Evolutionary conservation across 2,888 invertebrate genomes (phyloP), one percentile per base, ranked within the genome.

Genomic region (Amiota minor): DNA sequence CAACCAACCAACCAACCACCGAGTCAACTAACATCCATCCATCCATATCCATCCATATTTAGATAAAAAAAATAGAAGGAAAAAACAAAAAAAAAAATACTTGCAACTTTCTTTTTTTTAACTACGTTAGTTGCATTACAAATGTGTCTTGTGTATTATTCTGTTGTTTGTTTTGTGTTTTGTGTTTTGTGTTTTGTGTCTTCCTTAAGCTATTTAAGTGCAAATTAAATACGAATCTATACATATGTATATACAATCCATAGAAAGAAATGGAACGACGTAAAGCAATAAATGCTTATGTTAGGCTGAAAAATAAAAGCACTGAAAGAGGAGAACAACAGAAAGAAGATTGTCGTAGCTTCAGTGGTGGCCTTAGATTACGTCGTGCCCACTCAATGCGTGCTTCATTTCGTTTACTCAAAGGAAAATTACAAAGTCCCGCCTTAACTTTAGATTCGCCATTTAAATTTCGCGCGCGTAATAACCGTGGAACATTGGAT

Each of bases 301-400:
- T 78, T 45, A 88, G 84, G 76, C 81, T 87, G 10, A 82, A 73
- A 67, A 81, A 82, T 49, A 79, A 45, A 20, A 70, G 45, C 20
- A 49, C 67, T 10, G 59, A 67, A 68, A 71, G 72, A 14, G 23
- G 47, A 49, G 77, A 71, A 35, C 35, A 35, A 35, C 35, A 35
- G 35, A 35, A 35, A 35, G 35, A 6, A 35, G 6, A 35, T 35
- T 35, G 35, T 35, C 35, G 35, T 35, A 8, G 35, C 6, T 35
- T 35, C 1, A 72, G 61, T 53, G 71, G 20, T 1, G 75, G 76
- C 0, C 50, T 81, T 72, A 74, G 79, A 4, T 75, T 92, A 81
- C 92, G 93, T 79, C 92, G 94, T 79, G 92, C 93, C 79, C 92
- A 93, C 88, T 94, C 94, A 78, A 93, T 94, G 87, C 92, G 94